Evolutionary conservation across 2,888 invertebrate genomes (phyloP).

Genomic region (Dichetophora obliterata): DNA sequence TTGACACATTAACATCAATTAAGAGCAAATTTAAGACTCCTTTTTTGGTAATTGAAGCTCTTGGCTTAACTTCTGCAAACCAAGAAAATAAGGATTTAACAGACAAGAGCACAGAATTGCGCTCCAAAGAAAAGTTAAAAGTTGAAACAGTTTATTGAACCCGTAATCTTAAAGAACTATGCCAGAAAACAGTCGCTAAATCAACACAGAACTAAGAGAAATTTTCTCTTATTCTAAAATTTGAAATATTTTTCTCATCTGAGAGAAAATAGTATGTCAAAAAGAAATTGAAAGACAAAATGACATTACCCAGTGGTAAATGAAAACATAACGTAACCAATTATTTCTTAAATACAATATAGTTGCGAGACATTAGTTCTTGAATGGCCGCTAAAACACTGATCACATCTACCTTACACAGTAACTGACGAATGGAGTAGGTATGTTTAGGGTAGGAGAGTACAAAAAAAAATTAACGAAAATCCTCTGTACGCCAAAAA

Average conservation of each 20-base stretch:
- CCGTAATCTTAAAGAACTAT: conserved; percentile 35
- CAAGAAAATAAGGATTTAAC: not conserved
- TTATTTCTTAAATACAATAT: no score
- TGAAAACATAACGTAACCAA: no score
- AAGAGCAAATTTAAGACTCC: not conserved
- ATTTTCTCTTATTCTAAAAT: not conserved
- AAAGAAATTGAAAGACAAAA: conserved; percentile 5
- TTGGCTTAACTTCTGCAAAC: not conserved
- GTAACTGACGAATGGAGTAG: no score
- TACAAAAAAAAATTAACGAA: no score
- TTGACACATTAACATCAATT: not conserved
- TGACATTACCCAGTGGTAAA: no score
- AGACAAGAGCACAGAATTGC: not conserved
- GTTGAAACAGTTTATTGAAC: conserved; percentile 47
- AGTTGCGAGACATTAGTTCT: no score
- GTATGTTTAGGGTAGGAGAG: no score
- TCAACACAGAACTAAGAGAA: not conserved
- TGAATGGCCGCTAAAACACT: no score
- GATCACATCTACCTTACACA: no score
- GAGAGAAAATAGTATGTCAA: not conserved
- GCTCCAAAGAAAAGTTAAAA: not conserved
- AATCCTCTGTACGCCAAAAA: no score
- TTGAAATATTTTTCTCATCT: not conserved
- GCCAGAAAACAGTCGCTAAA: not conserved
- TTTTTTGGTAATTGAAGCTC: not conserved